Percentiles rank a stretch among this genome's conserved stretches.
These are phyloP conservation scores for Sandelia bainsii DNA, from an alignment of 2,797 vertebrate genomes.

Conservation along the genomic window DNA sequence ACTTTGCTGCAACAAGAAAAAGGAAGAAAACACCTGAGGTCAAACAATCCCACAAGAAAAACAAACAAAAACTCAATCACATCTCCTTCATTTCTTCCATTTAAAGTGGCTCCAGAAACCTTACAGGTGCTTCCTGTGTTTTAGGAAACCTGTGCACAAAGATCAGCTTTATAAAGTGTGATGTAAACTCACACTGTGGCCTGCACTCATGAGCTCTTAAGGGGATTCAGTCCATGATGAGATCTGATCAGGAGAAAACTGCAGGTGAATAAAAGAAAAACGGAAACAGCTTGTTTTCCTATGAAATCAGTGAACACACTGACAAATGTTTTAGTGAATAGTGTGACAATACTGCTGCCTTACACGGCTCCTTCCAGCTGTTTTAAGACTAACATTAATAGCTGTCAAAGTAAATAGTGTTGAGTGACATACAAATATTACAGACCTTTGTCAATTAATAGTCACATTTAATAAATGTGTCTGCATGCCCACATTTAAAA, in stretches of 20 bases:
- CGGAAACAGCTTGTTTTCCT: constrained; percentile 27
- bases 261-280: constrained; percentile 13
- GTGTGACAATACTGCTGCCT: constrained; percentile 56
- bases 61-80: background rate
- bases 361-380: constrained; percentile 33
- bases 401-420: constrained; percentile 68
- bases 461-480: constrained; percentile 81
- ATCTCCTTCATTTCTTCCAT: constrained; percentile 32
- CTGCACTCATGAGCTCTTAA: constrained; percentile 63
- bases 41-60: constrained; percentile 26
- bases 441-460: constrained; percentile 79
- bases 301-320: constrained; percentile 52
- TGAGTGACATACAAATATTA: constrained; percentile 76
- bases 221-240: constrained; percentile 48
- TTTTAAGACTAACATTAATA: constrained; percentile 60
- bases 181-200: constrained; percentile 56
- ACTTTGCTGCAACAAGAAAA: constrained; percentile 33
- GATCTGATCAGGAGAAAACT: constrained; percentile 43
- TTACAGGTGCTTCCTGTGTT: constrained; percentile 25
- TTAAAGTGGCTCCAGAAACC: constrained; percentile 41
- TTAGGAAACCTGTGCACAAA: constrained; percentile 37
- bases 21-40: constrained; percentile 66
- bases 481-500: constrained; percentile 81
- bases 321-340: constrained; percentile 55
- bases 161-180: constrained; percentile 49